These are phyloP conservation scores for Nipponia nippon DNA, from an alignment of 2,113 vertebrate species.

Conservation along the genomic window DNA sequence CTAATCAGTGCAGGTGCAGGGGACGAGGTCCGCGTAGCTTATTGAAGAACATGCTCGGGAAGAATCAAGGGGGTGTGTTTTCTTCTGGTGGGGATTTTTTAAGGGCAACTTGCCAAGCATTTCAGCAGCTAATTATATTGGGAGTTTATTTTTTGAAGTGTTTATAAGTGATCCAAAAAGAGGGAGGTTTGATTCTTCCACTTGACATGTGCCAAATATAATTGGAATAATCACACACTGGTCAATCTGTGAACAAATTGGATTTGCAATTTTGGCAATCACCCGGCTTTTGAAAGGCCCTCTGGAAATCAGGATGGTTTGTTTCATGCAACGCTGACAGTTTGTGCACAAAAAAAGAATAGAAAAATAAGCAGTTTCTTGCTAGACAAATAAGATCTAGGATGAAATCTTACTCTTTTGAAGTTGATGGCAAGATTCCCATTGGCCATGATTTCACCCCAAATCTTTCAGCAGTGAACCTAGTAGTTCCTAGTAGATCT, in stretches of 20 bases:
- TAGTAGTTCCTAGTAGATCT: not conserved
- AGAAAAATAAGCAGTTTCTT: constrained; percentile 48
- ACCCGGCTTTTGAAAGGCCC: constrained; percentile 17
- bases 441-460: not conserved
- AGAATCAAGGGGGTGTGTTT: constrained; percentile 18
- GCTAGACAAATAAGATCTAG: constrained; percentile 22
- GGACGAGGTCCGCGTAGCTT: not conserved
- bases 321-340: constrained; percentile 20
- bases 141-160: constrained; percentile 66
- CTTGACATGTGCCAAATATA: constrained; percentile 60
- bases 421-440: constrained; percentile 40
- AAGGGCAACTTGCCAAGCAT: constrained; percentile 41
- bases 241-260: constrained; percentile 57
- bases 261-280: constrained; percentile 47
- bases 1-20: constrained; percentile 24
- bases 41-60: not conserved
- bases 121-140: constrained; percentile 55
- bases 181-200: constrained; percentile 62
- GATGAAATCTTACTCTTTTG: constrained; percentile 17
- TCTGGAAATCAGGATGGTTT: constrained; percentile 50
- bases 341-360: not conserved
- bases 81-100: not conserved
- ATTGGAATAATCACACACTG: constrained; percentile 55
- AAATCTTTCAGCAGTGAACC: not conserved
- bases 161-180: constrained; percentile 62